Percentiles rank a stretch among this genome's conserved stretches.
phyloP scores from a whole-genome alignment of 1,140 invertebrate species.

The Pogonognathellus flavescens region DNA sequence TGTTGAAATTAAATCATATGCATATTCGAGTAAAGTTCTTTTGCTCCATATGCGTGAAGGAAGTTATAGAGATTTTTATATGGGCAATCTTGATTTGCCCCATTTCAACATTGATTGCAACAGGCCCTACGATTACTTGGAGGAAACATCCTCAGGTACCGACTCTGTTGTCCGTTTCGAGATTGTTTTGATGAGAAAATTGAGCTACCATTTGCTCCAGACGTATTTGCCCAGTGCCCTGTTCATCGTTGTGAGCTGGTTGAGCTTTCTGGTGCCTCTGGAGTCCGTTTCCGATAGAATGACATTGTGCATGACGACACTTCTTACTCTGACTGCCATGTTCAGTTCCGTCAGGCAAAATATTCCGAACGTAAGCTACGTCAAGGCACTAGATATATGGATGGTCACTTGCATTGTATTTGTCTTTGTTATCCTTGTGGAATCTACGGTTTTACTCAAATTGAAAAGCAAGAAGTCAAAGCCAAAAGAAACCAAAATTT shows the following conservation, averaged over 20 bases:
- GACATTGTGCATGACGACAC: no score
- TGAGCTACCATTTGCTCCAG: slow-evolving; percentile 75
- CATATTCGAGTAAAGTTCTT: slow-evolving; percentile 63
- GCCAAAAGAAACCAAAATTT: no score
- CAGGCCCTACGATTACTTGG: slow-evolving; percentile 60
- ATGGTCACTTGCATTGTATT: slow-evolving; percentile 80
- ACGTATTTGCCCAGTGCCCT: no score
- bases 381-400: slow-evolving; percentile 81
- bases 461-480: slow-evolving; percentile 54
- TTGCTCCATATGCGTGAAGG: slow-evolving; percentile 61
- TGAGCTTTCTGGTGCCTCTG: no score
- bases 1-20: slow-evolving; percentile 65
- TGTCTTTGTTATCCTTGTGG: slow-evolving; percentile 79
- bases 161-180: slow-evolving; percentile 65
- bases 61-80: slow-evolving; percentile 60
- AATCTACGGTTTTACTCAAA: slow-evolving; percentile 78
- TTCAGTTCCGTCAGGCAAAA: no score
- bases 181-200: slow-evolving; percentile 74
- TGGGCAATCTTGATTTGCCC: slow-evolving; percentile 61
- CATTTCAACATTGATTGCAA: slow-evolving; percentile 66
- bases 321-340: no score
- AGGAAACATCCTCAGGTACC: slow-evolving; percentile 62
- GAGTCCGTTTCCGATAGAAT: slow-evolving; percentile 77
- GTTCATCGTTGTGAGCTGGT: no score
- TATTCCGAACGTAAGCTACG: no score